Base-by-base conservation (phyloP, 2,113 vertebrate genomes). In the Talpa occidentalis region DNA sequence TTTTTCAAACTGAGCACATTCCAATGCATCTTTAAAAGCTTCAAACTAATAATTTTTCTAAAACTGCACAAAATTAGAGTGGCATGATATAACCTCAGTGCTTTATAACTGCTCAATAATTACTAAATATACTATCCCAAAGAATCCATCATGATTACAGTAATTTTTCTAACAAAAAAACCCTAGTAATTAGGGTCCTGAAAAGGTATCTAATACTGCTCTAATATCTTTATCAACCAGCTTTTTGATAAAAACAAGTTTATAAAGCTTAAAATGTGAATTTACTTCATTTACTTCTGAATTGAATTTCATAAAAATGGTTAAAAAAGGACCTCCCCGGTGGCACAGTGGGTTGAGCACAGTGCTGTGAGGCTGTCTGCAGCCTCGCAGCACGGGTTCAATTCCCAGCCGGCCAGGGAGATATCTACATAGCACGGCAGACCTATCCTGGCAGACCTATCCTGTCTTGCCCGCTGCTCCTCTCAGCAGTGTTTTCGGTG, bases 21-120 rank as follows among this genome's bases (percentile, higher is more conserved):
- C 85, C 74, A 92, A 32, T 12, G 17, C 0, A 44, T 88, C 74
- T 88, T 73, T 76, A 56, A 56, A 6, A 70, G 47, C 81, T 92
- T 81, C 74, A 88, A 78, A 82, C 44, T 66, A 83, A 22, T 35
- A 56, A 66, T 44, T 88, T 95, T 72, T 56, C 70, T 83, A 7
- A 44, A 83, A 72, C 14, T 30, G 32, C 56, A 37, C 54, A 73
- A 95, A 73, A 62, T 16, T 91, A 70, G 52, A 93, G 74, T 11
- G 7, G 66, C 67, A 89, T 59, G 35, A 26, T 10, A 77, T 64
- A 81, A 67, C 15, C 21, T 52, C 30, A 85, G 10, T 60, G 28
- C 81, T 62, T 77, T 10, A n/a, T 70, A 67, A 87, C 5, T 86
- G 35, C 62, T 88, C 40, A 16, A 69, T 37, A 90, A 95, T 64